Conservation (phyloP, 1,140 invertebrate species). For the Coenobita brevimanus region DNA sequence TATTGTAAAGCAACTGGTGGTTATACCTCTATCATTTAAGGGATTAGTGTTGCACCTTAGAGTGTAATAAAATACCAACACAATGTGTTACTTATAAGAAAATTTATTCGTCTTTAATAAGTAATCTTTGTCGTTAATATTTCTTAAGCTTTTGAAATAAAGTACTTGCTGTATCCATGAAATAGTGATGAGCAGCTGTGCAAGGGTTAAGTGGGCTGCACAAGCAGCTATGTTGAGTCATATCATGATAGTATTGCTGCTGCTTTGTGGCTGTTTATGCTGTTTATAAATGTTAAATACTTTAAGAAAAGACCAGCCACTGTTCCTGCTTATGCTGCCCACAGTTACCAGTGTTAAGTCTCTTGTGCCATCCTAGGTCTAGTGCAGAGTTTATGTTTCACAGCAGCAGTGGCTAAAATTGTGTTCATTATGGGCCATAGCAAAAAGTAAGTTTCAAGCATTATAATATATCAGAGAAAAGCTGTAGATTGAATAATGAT, state of each 20-base stretch:
- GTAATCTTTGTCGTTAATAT: constrained; percentile 63
- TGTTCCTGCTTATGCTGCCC: constrained; percentile 41
- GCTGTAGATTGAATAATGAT: too few relatives aligned
- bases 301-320: constrained; percentile 37
- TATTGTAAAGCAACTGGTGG: constrained; percentile 26
- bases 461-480: too few relatives aligned
- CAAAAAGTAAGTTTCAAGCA: neutral
- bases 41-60: constrained; percentile 43
- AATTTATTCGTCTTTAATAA: constrained; percentile 61
- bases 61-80: constrained; percentile 50
- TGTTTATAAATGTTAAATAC: constrained; percentile 57
- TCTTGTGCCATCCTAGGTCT: constrained; percentile 40
- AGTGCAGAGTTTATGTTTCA: constrained; percentile 38
- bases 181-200: constrained; percentile 40
- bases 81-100: constrained; percentile 63
- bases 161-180: constrained; percentile 64
- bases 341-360: constrained; percentile 26
- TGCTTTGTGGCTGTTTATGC: constrained; percentile 56
- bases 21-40: constrained; percentile 36
- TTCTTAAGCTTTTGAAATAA: constrained; percentile 65
- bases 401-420: constrained; percentile 23
- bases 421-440: neutral
- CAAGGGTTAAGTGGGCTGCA: constrained; percentile 10
- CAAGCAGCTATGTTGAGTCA: constrained; percentile 41
- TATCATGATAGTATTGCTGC: constrained; percentile 56